Conservation (phyloP, 2,113 vertebrate genomes). For the Brachyhypopomus gauderio region DNA sequence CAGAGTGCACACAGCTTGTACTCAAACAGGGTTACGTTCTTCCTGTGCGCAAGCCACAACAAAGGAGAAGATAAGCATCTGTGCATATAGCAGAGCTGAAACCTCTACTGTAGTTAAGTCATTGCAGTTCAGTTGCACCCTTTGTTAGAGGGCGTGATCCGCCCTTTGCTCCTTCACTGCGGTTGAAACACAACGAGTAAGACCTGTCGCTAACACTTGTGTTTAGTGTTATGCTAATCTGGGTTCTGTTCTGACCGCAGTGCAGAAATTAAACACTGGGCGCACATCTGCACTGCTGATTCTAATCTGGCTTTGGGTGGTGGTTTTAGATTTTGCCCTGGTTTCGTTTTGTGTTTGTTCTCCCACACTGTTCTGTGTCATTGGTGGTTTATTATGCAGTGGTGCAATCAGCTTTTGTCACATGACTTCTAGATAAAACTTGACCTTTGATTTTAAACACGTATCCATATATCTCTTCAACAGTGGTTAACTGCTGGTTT, state of each 20-base stretch:
- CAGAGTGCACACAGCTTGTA: neutral
- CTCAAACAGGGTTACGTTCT: slow-evolving; percentile 37
- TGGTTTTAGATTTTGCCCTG: too few species aligned
- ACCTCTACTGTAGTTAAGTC: neutral
- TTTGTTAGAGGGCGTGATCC: neutral
- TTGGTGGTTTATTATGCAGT: neutral
- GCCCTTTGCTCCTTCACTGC: neutral
- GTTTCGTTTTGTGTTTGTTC: too few species aligned
- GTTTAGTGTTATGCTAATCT: neutral
- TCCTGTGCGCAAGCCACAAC: slow-evolving; percentile 49
- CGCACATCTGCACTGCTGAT: neutral
- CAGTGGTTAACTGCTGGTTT: too few species aligned
- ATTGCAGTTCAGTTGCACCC: neutral
- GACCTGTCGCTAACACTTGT: neutral
- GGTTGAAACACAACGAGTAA: neutral
- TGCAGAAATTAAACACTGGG: neutral
- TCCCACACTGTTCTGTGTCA: neutral
- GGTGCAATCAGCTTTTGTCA: neutral
- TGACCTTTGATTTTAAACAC: too few species aligned
- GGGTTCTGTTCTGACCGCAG: neutral
- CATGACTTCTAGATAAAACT: neutral
- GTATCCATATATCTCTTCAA: too few species aligned
- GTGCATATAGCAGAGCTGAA: slow-evolving; percentile 14
- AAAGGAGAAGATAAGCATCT: slow-evolving; percentile 26
- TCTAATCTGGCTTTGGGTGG: neutral